Conservation (phyloP, 2,888 invertebrate genomes). For the Crioceris asparagi region DNA sequence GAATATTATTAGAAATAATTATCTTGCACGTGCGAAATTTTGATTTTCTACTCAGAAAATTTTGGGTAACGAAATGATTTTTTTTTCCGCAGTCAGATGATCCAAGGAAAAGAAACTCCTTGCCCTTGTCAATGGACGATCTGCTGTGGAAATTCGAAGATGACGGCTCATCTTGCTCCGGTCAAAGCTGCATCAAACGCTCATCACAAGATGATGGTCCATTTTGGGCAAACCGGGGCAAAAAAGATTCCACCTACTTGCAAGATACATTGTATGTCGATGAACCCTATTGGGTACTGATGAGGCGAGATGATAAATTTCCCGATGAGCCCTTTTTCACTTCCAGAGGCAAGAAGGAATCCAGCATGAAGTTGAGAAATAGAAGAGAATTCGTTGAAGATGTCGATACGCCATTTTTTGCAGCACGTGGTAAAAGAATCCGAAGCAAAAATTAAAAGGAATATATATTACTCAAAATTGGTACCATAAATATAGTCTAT, state of each 20-base stretch:
- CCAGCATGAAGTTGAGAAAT: constrained; percentile 25
- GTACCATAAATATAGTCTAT: no score
- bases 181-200: constrained; percentile 20
- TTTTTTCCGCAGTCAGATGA: no score
- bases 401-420: constrained; percentile 43
- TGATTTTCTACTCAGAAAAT: no score
- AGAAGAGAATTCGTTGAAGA: constrained; percentile 36
- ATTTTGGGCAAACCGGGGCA: constrained; percentile 44
- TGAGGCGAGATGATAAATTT: constrained; percentile 35
- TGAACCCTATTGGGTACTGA: constrained; percentile 44
- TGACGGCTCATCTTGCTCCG: constrained; percentile 17
- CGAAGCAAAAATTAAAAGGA: no score
- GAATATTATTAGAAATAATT: no score
- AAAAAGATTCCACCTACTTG: constrained; percentile 28
- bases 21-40: no score
- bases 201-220: constrained; percentile 31
- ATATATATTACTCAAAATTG: constrained; percentile 8
- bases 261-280: constrained; percentile 42
- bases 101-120: constrained; percentile 20
- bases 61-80: no score
- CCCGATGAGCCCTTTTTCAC: constrained; percentile 30
- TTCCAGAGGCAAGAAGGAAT: constrained; percentile 37
- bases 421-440: constrained; percentile 46
- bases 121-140: constrained; percentile 10
- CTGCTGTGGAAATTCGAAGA: constrained; percentile 17